Conservation (phyloP, 2,888 invertebrate genomes). For the Amorpha juglandis region DNA sequence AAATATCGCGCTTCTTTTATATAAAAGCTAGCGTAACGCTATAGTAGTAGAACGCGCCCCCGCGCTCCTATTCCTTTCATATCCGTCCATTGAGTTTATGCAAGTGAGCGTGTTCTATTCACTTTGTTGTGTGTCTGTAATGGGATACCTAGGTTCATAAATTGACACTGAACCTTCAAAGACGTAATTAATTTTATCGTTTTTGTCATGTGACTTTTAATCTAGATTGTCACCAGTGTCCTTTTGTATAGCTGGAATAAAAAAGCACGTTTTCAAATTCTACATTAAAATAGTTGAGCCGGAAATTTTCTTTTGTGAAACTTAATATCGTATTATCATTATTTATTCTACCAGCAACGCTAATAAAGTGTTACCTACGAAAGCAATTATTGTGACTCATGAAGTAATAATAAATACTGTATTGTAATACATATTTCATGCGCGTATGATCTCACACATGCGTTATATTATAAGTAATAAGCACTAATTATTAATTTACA, state of each 20-base stretch:
- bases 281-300: no score
- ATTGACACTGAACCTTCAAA: constrained; percentile 12
- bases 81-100: constrained; percentile 44
- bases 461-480: no score
- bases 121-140: constrained; percentile 30
- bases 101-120: constrained; percentile 40
- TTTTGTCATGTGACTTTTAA: constrained; percentile 13
- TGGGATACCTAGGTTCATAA: constrained; percentile 20
- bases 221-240: not conserved
- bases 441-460: no score
- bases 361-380: constrained; percentile 10
- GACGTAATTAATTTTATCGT: constrained; percentile 14
- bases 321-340: no score
- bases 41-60: constrained; percentile 59
- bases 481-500: no score
- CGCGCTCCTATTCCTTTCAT: constrained; percentile 71
- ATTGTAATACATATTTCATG: not conserved
- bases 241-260: not conserved
- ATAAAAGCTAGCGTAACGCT: constrained; percentile 62
- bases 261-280: no score
- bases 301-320: no score
- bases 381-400: not conserved
- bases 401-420: not conserved
- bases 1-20: constrained; percentile 78
- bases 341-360: not conserved